phyloP scores from a whole-genome alignment of 2,797 vertebrate species.

The Sebastes matsubarae region DNA sequence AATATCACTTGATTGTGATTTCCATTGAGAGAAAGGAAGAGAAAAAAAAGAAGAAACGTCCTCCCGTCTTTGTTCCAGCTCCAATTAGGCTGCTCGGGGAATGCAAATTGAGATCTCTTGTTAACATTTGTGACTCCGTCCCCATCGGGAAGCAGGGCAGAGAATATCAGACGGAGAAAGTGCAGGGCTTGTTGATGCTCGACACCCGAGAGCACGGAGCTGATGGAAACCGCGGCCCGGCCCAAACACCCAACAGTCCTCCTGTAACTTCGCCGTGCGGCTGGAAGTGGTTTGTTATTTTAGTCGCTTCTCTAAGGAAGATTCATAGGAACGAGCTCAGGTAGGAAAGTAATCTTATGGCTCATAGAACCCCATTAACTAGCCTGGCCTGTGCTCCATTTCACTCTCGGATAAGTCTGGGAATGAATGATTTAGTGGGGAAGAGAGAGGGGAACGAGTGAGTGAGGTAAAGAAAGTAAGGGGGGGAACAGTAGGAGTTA shows the following conservation, averaged over 20 bases:
- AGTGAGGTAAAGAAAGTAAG: slow-evolving; percentile 38
- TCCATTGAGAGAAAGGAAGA: slow-evolving; percentile 12
- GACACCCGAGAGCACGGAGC: slow-evolving; percentile 9
- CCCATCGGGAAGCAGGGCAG: slow-evolving; percentile 29
- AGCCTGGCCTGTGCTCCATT: slow-evolving; percentile 75
- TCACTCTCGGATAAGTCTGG: slow-evolving; percentile 75
- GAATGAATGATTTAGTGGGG: slow-evolving; percentile 73
- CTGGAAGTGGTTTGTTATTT: slow-evolving; percentile 64
- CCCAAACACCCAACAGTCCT: slow-evolving; percentile 29
- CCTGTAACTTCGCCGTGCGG: slow-evolving; percentile 25
- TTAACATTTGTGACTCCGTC: slow-evolving; percentile 56
- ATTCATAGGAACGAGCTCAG: slow-evolving; percentile 76
- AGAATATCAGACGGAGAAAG: slow-evolving; percentile 35
- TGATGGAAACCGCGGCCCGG: slow-evolving; percentile 24
- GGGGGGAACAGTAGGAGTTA: slow-evolving; percentile 25
- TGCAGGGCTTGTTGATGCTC: slow-evolving; percentile 8
- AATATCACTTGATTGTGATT: slow-evolving; percentile 21
- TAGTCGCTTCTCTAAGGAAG: slow-evolving; percentile 65
- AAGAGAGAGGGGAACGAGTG: slow-evolving; percentile 23
- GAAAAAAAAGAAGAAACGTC: neutral
- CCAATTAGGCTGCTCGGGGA: slow-evolving; percentile 46
- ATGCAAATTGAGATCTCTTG: slow-evolving; percentile 63
- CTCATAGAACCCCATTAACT: slow-evolving; percentile 82
- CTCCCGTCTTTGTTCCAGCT: slow-evolving; percentile 1
- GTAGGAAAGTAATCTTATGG: slow-evolving; percentile 79